Conservation (phyloP, 2,113 vertebrate species). For the Phylloscopus trochiloides region DNA sequence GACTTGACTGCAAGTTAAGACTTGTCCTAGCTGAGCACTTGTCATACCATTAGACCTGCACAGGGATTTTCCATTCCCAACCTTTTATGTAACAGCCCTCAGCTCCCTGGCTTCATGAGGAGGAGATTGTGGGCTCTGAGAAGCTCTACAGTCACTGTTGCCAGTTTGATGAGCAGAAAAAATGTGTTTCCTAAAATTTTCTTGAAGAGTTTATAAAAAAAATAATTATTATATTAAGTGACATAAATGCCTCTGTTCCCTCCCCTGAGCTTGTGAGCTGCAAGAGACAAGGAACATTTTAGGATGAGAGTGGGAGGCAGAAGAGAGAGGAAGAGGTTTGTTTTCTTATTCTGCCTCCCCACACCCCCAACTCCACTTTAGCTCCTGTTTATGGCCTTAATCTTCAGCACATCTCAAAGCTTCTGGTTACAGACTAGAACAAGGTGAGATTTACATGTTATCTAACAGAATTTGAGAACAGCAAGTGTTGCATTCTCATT, state of each 20-base stretch:
- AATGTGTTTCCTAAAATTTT: neutral
- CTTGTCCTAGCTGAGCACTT: conserved; percentile 68
- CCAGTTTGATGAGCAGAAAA: conserved; percentile 4
- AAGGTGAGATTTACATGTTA: neutral
- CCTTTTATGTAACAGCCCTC: neutral
- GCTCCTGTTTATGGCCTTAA: neutral
- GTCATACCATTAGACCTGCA: conserved; percentile 44
- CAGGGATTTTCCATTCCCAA: conserved; percentile 33
- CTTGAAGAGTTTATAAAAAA: neutral
- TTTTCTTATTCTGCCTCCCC: neutral
- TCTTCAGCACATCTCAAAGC: neutral
- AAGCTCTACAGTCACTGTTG: conserved; percentile 66
- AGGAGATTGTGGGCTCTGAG: conserved; percentile 56
- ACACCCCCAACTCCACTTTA: neutral
- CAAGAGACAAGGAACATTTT: neutral
- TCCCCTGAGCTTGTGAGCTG: neutral
- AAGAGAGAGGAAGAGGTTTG: neutral
- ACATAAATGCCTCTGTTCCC: neutral
- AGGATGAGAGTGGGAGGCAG: neutral
- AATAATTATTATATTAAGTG: neutral
- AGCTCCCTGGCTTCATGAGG: neutral
- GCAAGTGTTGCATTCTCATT: neutral
- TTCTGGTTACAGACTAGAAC: neutral
- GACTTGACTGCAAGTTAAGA: conserved; percentile 69
- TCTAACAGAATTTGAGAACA: neutral